Conservation (phyloP, 2,888 invertebrate species). For the Phanerotoma sp. region DNA sequence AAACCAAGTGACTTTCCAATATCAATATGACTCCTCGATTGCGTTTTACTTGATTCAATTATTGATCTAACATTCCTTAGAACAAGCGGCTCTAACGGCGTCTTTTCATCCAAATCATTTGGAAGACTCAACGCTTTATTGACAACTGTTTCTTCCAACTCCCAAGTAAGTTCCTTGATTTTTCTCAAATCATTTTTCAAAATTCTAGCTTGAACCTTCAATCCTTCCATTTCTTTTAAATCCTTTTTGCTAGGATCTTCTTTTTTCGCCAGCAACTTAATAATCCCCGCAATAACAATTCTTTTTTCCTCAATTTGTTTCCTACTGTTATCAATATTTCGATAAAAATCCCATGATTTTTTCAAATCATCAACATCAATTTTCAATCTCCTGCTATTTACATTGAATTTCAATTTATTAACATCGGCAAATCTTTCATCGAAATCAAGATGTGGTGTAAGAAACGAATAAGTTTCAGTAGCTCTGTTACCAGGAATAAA, state of each 20-base stretch:
- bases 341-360: conserved; percentile 66
- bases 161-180: conserved; percentile 67
- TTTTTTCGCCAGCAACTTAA: conserved; percentile 55
- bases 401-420: conserved; percentile 60
- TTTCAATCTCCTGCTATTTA: conserved; percentile 61
- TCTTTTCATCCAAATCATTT: conserved; percentile 67
- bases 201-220: conserved; percentile 62
- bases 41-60: background rate
- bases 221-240: conserved; percentile 52
- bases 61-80: conserved; percentile 37
- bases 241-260: background rate
- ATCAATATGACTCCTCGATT: conserved; percentile 58
- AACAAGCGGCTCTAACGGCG: conserved; percentile 57
- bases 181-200: conserved; percentile 67
- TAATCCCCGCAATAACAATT: conserved; percentile 58
- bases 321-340: conserved; percentile 61
- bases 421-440: conserved; percentile 61
- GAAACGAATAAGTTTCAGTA: conserved; percentile 66
- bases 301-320: conserved; percentile 60
- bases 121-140: conserved; percentile 69
- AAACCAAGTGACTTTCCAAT: conserved; percentile 61
- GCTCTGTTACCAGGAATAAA: conserved; percentile 73
- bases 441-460: conserved; percentile 71
- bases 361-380: conserved; percentile 63
- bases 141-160: conserved; percentile 72